Evolutionary conservation across 2,113 vertebrate genomes (phyloP), one percentile per base, ranked within the genome.

Genomic region (Vidua macroura): DNA sequence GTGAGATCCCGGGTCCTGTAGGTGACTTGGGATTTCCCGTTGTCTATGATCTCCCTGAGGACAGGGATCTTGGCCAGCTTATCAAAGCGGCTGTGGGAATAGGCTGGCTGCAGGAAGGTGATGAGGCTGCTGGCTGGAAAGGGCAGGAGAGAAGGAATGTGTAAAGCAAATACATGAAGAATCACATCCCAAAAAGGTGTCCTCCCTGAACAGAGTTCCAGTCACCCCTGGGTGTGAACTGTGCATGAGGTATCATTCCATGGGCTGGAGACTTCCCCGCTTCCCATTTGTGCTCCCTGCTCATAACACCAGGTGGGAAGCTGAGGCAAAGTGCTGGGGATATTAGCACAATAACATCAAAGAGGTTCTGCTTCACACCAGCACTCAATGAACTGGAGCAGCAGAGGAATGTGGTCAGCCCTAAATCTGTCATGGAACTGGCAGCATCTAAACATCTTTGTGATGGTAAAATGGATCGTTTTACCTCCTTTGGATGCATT

Each of bases 1-100:
- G 99, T 99, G 86, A 98, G 97, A 72, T 99, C 99, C 30, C 98
- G 98, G 1, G 99, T 98, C 89, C 98, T 98, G 96, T 99, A 99
- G 39, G 98, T 98, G 93, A 99, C 98, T 88, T 99, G 99, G 9
- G 99, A 98, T 75, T 98, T 99, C 83, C 98, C 98, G 0, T 98
- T 98, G 67, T 99, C 98, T 2, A 98, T 95, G 93, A 99, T 99
- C 93, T 99, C 98, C 89, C 99, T 97, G 46, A 94, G 66, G 28
- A 99, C 97, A 2, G 99, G 98, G 88, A 99, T 99, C 81, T 98
- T 98, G 68, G 98, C 99, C 88, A 99, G 58, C 6, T 98, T 98
- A 3, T 99, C 99, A 70, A 98, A 97, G 8, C 98, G 97, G 92
- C 98, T 98, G 98, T 98, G 98, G 4, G 96, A 97, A 94, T 98